Evolutionary conservation across 2,888 invertebrate genomes (phyloP).

Genomic region (Priapulus caudatus): DNA sequence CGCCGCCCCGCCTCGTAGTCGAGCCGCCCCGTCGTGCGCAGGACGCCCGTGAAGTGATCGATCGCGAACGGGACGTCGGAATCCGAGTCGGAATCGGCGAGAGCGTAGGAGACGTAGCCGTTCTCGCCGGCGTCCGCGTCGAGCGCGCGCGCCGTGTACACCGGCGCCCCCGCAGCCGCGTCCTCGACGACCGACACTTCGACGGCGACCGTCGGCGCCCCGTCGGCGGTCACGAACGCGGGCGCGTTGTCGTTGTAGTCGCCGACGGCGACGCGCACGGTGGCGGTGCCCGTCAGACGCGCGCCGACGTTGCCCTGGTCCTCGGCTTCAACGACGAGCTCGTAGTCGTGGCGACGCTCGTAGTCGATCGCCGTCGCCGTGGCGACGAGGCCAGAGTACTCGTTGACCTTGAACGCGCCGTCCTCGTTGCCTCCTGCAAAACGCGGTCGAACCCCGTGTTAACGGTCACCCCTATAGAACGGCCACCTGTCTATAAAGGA

Average conservation of each 20-base stretch:
- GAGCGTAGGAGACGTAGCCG: conserved; percentile 84
- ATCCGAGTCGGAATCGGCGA: conserved; percentile 75
- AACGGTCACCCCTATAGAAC: no score
- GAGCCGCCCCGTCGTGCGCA: conserved; percentile 66
- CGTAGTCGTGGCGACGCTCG: conserved; percentile 58
- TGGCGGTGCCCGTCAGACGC: conserved; percentile 63
- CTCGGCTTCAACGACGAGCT: conserved; percentile 26
- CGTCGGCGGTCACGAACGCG: conserved; percentile 59
- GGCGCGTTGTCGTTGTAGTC: conserved; percentile 93
- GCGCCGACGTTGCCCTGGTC: conserved; percentile 58
- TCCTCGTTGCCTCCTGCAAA: conserved; percentile 61
- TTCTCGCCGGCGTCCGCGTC: conserved; percentile 88
- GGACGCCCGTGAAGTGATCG: conserved; percentile 79
- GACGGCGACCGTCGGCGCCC: conserved; percentile 10
- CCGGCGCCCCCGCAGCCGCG: conserved; percentile 67
- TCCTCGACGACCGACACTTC: conserved; percentile 65
- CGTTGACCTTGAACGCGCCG: conserved; percentile 71
- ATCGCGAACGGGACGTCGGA: conserved; percentile 91
- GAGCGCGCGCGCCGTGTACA: conserved; percentile 68
- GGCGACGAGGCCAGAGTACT: conserved; percentile 75
- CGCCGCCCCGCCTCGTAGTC: conserved; percentile 84
- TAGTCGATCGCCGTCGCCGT: conserved; percentile 70
- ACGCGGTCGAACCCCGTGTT: no score
- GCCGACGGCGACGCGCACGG: conserved; percentile 67
- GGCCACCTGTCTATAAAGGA: no score